A percentile compares a stretch with the other conserved stretches of the same genome.
Evolutionary conservation across 2,888 invertebrate genomes (phyloP).

Genomic region (Augochlorella aurata): DNA sequence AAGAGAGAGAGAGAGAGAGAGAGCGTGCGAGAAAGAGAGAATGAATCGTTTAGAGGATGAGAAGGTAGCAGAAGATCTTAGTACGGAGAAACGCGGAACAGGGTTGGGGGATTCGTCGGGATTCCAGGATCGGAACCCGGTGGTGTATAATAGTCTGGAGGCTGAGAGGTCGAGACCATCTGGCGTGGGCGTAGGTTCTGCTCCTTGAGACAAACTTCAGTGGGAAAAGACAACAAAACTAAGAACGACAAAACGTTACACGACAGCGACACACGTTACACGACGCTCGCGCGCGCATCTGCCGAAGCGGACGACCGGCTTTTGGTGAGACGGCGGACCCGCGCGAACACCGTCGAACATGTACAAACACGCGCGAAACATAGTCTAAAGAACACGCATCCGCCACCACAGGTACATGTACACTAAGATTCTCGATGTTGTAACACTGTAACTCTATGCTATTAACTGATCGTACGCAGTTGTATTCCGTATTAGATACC

Average conservation of each 20-base stretch:
- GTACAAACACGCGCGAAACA: neutral
- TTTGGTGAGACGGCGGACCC: no score
- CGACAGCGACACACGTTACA: neutral
- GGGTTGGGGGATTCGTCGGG: constrained; percentile 29
- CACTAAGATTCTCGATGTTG: constrained; percentile 80
- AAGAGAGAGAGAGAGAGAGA: constrained; percentile 43
- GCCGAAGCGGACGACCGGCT: no score
- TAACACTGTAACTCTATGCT: constrained; percentile 79
- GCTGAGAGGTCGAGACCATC: neutral
- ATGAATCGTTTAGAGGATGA: constrained; percentile 32
- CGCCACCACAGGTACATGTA: constrained; percentile 25
- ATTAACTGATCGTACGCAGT: constrained; percentile 77
- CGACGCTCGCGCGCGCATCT: neutral
- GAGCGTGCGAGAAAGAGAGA: constrained; percentile 15
- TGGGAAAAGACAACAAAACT: neutral
- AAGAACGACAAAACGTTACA: neutral
- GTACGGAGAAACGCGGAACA: constrained; percentile 32
- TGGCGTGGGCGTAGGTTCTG: neutral
- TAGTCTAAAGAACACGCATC: constrained; percentile 7
- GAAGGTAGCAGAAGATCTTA: constrained; percentile 22
- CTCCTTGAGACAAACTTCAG: constrained; percentile 4
- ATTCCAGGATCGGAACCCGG: neutral
- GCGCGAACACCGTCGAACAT: neutral
- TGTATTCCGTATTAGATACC: constrained; percentile 76
- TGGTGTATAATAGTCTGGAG: neutral